Conservation (phyloP, 2,113 vertebrate genomes). For the Hippocampus abdominalis region DNA sequence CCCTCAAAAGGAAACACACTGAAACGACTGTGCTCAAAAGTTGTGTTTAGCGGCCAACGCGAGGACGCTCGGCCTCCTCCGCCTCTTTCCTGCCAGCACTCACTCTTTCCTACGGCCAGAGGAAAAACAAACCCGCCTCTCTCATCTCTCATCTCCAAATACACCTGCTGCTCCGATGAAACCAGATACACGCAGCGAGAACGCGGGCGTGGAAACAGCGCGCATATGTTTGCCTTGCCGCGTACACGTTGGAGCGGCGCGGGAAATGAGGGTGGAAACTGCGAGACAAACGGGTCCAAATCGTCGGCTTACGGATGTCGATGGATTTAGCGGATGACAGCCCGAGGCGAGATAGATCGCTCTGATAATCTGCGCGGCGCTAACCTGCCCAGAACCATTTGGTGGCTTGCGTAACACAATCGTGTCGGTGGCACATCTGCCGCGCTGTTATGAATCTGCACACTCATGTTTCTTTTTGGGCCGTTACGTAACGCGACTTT, state of each 20-base stretch:
- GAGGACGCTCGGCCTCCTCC: conserved; percentile 55
- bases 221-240: conserved; percentile 4
- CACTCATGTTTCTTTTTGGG: conserved; percentile 4
- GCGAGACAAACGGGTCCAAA: conserved; percentile 38
- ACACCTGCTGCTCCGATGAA: conserved; percentile 40
- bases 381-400: conserved; percentile 35
- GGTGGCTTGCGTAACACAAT: conserved; percentile 53
- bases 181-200: conserved; percentile 42
- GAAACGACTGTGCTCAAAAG: conserved; percentile 40
- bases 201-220: conserved; percentile 42
- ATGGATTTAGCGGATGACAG: conserved; percentile 51
- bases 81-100: conserved; percentile 58
- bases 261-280: conserved; percentile 33
- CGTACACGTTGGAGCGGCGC: conserved; percentile 29
- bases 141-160: conserved; percentile 48
- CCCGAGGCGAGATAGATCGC: conserved; percentile 43
- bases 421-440: conserved; percentile 42
- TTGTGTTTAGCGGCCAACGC: conserved; percentile 40
- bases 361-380: conserved; percentile 51
- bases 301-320: conserved; percentile 57
- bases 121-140: conserved; percentile 61
- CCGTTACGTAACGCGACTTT: conserved; percentile 17
- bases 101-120: conserved; percentile 61
- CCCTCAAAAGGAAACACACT: conserved; percentile 41
- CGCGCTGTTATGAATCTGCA: conserved; percentile 34